Base-by-base conservation (phyloP, 2,797 vertebrate genomes). In the Gambelia wislizenii region DNA sequence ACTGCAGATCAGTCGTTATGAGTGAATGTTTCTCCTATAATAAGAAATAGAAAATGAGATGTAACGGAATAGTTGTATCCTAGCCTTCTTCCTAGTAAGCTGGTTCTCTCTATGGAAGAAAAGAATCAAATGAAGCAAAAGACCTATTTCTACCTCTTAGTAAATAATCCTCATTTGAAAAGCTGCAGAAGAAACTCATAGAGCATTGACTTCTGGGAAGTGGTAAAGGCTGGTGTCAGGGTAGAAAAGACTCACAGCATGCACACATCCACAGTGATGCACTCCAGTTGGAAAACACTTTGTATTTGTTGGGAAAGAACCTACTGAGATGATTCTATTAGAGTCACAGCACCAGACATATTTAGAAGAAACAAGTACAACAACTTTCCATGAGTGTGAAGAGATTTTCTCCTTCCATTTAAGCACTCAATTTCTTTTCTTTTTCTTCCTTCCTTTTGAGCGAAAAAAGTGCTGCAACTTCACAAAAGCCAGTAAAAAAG, bases 401-500 rank as follows among this genome's bases (percentile, higher is more conserved):
- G 1, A 20, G n/a, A 77, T 54, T 22, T 42, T 6, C 33, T 36
- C 25, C 22, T 44, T 76, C 49, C 78, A 79, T 22, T 87, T 86
- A 91, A 91, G 36, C 0, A 47, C 10, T 0, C 42, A 0, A 42
- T 87, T 90, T 86, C 33, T 75, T 76, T 67, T 44, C 59, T 0
- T 0, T 75, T 18, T 14, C 47, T 49, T 67, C 42, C 13, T 83
- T 75, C 33, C 79, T 56, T 47, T 75, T 69, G 33, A 56, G 20
- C 5, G 33, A 9, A 49, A 87, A 61, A 0, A 86, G 18, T n/a
- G n/a, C n/a, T 44, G 42, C 1, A 88, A 6, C 16, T 86, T 67
- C 72, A 91, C 1, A 89, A 61, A 6, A 85, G 39, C 88, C 33
- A 89, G 20, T 30, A 92, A 87, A 89, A n/a, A 87, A 4, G 16